Base-by-base conservation (phyloP, 2,888 invertebrate genomes). In the Amphipyra berbera region DNA sequence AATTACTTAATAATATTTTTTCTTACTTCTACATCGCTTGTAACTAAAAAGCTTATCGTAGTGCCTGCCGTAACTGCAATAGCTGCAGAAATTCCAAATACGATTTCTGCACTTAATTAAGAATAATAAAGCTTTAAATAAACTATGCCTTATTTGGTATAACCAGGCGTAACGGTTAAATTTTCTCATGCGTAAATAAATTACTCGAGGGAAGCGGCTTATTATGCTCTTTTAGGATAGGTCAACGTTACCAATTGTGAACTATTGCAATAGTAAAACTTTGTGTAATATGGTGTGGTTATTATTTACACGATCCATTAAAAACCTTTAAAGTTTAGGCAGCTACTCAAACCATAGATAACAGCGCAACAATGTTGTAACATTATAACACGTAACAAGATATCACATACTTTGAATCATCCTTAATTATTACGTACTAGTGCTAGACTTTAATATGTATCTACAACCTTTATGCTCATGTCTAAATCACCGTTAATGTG, bases 191-290 rank as follows among this genome's bases (percentile, higher is more conserved):
- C 10, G 14, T 54, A 55, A 4, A 64, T 74, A 64, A 61, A 61
- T 46, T 58, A 27, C 38, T 35, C 53, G 38, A 46, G 44, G 7
- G 14, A 49, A 59, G 40, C 55, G 10, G 13, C 40, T 62, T 45
- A 60, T 61, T 64, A 54, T 44, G 41, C 54, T 63, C 41, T 21
- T 30, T 60, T 9, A 53, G 37, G 48, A 63, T 61, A 71, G 72
- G 67, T 71, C 37, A 53, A 47, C 52, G 30, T 14, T 33, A 42
- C 49, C 37, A 46, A 15, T 35, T 37, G 5, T 47, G 45, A 6
- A 33, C 12, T 38, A 27, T 52, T 27, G 48, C 27, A 46, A 14
- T 46, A 45, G 42, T 37, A 35, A 30, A 53, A 15, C 27, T 38
- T 38, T 9, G 15, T 15, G 9, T 7, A 14, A 13, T 33, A 33